Evolutionary conservation across 2,113 vertebrate genomes (phyloP).

Genomic region (Octodon degus): DNA sequence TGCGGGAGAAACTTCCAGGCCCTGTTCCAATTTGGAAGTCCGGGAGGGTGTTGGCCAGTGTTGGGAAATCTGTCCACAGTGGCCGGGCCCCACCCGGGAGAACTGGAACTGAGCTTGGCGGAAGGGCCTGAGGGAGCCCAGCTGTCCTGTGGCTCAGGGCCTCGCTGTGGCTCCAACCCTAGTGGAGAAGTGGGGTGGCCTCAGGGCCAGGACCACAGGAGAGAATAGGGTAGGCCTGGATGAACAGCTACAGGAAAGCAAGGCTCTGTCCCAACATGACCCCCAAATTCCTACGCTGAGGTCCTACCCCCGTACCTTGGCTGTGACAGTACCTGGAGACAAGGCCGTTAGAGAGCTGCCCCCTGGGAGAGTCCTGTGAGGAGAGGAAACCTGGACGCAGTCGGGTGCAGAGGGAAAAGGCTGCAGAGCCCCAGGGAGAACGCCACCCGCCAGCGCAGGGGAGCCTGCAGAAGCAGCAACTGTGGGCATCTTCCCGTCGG

Average conservation of each 20-base stretch:
- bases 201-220: not conserved
- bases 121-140: not conserved
- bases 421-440: not conserved
- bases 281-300: not conserved
- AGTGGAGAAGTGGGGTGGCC: not conserved
- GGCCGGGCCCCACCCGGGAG: not conserved
- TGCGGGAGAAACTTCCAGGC: constrained; percentile 44
- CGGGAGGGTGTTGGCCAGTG: constrained; percentile 37
- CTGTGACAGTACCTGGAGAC: not conserved
- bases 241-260: accelerated
- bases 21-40: not conserved
- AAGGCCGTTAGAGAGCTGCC: not conserved
- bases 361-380: not conserved
- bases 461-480: not conserved
- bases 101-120: not conserved
- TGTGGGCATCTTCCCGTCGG: accelerated
- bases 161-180: accelerated
- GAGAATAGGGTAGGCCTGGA: not conserved
- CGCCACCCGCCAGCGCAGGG: accelerated
- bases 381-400: not conserved
- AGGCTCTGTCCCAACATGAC: accelerated
- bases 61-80: constrained; percentile 13
- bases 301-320: not conserved
- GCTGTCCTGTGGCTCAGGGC: not conserved
- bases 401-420: not conserved